Evolutionary conservation across 2,797 vertebrate species (phyloP).

Genomic region (Chaetophractus vellerosus): DNA sequence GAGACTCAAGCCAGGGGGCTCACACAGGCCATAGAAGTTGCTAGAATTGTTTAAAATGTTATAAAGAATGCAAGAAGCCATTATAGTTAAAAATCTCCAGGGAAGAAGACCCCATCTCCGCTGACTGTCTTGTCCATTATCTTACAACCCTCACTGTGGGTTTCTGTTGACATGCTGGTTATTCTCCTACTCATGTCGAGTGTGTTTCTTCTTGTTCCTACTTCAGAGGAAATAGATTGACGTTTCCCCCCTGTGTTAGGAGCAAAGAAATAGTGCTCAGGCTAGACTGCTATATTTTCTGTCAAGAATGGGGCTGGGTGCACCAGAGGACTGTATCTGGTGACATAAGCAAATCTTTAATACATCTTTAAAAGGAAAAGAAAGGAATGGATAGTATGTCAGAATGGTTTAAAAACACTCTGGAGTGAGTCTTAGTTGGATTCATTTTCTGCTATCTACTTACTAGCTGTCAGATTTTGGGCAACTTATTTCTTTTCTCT

Average conservation of each 20-base stretch:
- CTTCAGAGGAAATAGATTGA: constrained; percentile 53
- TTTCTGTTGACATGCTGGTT: neutral
- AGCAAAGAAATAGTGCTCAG: constrained; percentile 60
- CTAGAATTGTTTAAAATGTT: constrained; percentile 55
- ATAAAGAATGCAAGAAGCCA: constrained; percentile 47
- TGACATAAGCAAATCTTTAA: constrained; percentile 40
- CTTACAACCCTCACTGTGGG: neutral
- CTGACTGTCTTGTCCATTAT: neutral
- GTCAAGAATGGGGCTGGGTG: neutral
- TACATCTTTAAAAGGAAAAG: constrained; percentile 42
- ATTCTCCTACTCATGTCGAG: neutral
- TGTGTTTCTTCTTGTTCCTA: constrained; percentile 55
- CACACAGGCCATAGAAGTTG: constrained; percentile 11
- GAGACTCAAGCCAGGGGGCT: constrained; percentile 20
- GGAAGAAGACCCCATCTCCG: neutral
- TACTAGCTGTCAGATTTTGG: constrained; percentile 49
- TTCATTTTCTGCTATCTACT: constrained; percentile 40
- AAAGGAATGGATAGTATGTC: constrained; percentile 7
- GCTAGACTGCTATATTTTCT: constrained; percentile 47
- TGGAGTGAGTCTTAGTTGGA: constrained; percentile 44
- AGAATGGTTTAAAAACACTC: constrained; percentile 50
- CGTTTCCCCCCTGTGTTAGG: constrained; percentile 8
- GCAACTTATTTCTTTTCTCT: constrained; percentile 39
- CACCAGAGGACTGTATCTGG: constrained; percentile 40
- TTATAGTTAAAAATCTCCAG: constrained; percentile 49